Evolutionary conservation across 2,797 vertebrate species (phyloP).

Genomic region (Chiloscyllium punctatum): DNA sequence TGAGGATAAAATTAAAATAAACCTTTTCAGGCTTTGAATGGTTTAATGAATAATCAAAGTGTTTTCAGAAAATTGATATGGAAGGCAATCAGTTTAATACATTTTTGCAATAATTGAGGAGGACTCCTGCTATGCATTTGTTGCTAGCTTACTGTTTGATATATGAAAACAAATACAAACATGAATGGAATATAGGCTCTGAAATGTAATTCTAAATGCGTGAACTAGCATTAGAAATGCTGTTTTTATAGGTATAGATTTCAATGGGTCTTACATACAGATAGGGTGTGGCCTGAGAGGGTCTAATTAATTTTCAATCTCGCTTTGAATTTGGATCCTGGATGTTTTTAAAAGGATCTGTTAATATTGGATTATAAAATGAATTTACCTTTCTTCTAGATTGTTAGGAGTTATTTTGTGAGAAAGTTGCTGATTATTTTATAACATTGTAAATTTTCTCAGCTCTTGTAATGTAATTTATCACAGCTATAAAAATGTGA

Average conservation of each 20-base stretch:
- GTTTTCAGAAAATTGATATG: neutral
- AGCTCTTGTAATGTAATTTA: neutral
- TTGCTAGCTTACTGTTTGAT: too few relatives aligned
- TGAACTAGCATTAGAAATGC: neutral
- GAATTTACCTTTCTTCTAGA: neutral
- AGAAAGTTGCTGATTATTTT: neutral
- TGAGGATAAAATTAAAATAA: neutral
- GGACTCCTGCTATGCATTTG: neutral
- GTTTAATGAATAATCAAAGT: neutral
- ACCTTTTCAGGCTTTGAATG: neutral
- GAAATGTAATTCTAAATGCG: neutral
- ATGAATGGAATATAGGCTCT: neutral
- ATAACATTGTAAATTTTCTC: neutral
- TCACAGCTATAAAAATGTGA: neutral
- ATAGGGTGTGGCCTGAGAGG: neutral
- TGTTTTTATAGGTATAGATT: neutral
- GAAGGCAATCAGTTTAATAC: neutral
- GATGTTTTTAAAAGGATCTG: too few relatives aligned
- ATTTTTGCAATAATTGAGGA: neutral
- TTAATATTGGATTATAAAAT: too few relatives aligned
- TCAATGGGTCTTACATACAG: neutral
- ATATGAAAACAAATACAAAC: neutral
- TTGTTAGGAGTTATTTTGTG: neutral
- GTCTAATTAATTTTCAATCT: neutral
- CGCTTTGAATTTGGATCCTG: neutral